phyloP scores from a whole-genome alignment of 2,113 vertebrate species.

The Bucco capensis region DNA sequence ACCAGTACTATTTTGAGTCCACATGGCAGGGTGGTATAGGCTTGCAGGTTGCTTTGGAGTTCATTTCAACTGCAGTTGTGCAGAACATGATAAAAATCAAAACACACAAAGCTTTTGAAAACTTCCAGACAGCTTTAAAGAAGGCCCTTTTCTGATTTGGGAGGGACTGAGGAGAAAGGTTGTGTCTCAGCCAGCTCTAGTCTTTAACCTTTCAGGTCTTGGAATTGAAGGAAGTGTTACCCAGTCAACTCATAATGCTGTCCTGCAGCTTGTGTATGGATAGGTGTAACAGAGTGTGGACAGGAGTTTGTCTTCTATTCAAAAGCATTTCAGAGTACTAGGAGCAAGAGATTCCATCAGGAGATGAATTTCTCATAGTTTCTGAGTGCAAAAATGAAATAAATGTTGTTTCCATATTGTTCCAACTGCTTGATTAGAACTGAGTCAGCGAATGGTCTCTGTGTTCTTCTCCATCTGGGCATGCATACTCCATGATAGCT shows the following conservation, averaged over 20 bases:
- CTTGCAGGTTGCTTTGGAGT: neutral
- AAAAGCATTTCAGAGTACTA: neutral
- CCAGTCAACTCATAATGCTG: neutral
- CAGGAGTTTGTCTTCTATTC: neutral
- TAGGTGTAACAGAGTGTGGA: neutral
- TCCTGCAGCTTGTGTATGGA: neutral
- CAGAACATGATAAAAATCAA: neutral
- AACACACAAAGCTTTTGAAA: neutral
- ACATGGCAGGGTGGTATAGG: neutral
- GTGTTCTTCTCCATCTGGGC: constrained; percentile 12
- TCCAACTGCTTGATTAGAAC: neutral
- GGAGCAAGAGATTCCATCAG: constrained; percentile 13
- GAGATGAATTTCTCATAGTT: neutral
- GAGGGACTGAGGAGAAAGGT: neutral
- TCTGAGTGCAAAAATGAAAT: neutral
- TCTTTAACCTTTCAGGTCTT: neutral
- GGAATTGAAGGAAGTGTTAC: neutral
- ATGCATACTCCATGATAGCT: neutral
- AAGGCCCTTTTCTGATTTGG: neutral
- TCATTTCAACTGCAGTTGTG: neutral
- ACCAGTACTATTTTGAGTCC: neutral
- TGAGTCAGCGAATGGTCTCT: constrained; percentile 19
- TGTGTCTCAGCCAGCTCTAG: neutral
- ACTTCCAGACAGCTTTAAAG: neutral
- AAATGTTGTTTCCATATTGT: neutral